Conservation (phyloP, 2,888 invertebrate genomes). For the Eudasyphora cyanicolor region DNA sequence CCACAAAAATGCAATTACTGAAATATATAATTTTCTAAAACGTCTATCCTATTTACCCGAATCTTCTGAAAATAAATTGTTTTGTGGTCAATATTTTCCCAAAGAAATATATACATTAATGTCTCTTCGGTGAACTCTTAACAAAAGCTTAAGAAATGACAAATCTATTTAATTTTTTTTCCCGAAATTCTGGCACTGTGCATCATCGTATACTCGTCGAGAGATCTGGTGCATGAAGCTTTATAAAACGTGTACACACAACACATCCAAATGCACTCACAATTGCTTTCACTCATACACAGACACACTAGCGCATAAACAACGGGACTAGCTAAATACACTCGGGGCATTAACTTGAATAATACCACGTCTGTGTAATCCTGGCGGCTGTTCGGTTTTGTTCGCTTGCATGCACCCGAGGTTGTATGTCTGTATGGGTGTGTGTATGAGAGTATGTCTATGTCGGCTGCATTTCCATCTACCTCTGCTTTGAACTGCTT, state of each 20-base stretch:
- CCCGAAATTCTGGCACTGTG: too few relatives aligned
- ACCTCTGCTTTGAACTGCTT: slow-evolving; percentile 16
- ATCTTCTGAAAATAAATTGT: too few relatives aligned
- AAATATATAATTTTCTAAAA: too few relatives aligned
- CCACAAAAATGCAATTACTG: too few relatives aligned
- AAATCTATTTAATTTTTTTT: too few relatives aligned
- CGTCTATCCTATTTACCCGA: too few relatives aligned
- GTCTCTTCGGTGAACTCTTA: too few relatives aligned
- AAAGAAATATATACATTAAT: too few relatives aligned
- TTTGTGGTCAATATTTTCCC: too few relatives aligned
- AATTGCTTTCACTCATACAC: slow-evolving; percentile 7
- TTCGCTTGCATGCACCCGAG: neutral
- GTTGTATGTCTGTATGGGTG: neutral
- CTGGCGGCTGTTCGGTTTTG: slow-evolving; percentile 11
- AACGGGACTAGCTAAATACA: slow-evolving; percentile 31
- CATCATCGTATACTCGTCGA: neutral
- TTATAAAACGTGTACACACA: slow-evolving; percentile 29
- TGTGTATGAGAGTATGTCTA: neutral
- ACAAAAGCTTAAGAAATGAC: too few relatives aligned
- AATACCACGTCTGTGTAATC: slow-evolving; percentile 26
- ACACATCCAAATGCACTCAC: too few relatives aligned
- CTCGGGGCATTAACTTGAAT: slow-evolving; percentile 59
- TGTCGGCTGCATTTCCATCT: neutral
- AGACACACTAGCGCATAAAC: too few relatives aligned
- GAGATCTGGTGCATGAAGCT: slow-evolving; percentile 37